phyloP scores from a whole-genome alignment of 2,888 invertebrate species.

The Laspeyria flexula region DNA sequence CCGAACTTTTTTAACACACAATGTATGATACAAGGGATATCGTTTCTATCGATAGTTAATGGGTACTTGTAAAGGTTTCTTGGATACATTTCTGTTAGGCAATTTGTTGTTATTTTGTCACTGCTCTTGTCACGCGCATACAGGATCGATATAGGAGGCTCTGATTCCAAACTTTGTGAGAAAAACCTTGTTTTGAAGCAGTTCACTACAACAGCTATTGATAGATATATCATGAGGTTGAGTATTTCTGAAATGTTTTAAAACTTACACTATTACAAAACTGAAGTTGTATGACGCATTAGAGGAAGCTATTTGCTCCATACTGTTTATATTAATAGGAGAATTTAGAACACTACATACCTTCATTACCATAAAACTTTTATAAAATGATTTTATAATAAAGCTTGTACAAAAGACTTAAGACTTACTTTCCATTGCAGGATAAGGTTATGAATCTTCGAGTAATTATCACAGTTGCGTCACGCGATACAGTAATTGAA shows the following conservation, averaged over 20 bases:
- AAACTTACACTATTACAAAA: slow-evolving; percentile 23
- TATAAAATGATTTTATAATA: not conserved
- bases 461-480: slow-evolving; percentile 24
- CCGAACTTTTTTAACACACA: slow-evolving; percentile 81
- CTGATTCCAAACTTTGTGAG: slow-evolving; percentile 70
- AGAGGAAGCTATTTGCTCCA: not conserved
- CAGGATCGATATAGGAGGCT: slow-evolving; percentile 72
- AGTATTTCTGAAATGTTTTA: slow-evolving; percentile 68
- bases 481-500: slow-evolving; percentile 16
- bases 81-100: slow-evolving; percentile 78
- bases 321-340: too few relatives aligned
- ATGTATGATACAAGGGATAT: slow-evolving; percentile 79
- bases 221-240: slow-evolving; percentile 54
- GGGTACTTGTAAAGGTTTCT: slow-evolving; percentile 76
- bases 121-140: slow-evolving; percentile 76
- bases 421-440: slow-evolving; percentile 42
- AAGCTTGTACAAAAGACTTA: not conserved
- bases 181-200: slow-evolving; percentile 66
- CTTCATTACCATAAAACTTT: too few relatives aligned
- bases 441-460: not conserved
- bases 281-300: not conserved
- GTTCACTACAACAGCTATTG: slow-evolving; percentile 53
- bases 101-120: slow-evolving; percentile 70
- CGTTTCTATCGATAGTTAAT: slow-evolving; percentile 71
- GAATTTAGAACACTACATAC: too few relatives aligned